phyloP scores from a whole-genome alignment of 2,888 invertebrate genomes.

The Phaedon cochleariae region DNA sequence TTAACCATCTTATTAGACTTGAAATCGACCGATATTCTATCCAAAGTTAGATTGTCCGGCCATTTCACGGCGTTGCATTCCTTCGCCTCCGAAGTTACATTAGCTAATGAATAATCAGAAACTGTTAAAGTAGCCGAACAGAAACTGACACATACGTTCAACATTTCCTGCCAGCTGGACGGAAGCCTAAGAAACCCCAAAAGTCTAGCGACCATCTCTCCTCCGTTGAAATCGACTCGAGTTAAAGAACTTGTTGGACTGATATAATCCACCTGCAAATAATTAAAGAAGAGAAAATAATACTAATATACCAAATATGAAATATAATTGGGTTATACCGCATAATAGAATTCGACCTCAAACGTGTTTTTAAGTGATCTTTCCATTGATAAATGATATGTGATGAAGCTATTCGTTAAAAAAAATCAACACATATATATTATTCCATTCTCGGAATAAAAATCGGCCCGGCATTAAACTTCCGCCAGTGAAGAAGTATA shows the following conservation, averaged over 20 bases:
- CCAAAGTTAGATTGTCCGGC: slow-evolving; percentile 58
- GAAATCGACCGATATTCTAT: slow-evolving; percentile 61
- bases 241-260: slow-evolving; percentile 74
- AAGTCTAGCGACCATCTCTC: slow-evolving; percentile 79
- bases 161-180: slow-evolving; percentile 76
- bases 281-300: slow-evolving; percentile 6
- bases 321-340: too few relatives aligned
- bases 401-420: too few relatives aligned
- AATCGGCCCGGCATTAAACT: too few relatives aligned
- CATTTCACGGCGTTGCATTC: slow-evolving; percentile 75
- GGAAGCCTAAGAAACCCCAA: slow-evolving; percentile 86
- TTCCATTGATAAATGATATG: too few relatives aligned
- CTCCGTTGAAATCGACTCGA: slow-evolving; percentile 72
- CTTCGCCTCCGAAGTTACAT: slow-evolving; percentile 75
- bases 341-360: too few relatives aligned
- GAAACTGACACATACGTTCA: slow-evolving; percentile 82
- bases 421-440: too few relatives aligned
- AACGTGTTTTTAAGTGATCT: too few relatives aligned
- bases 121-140: slow-evolving; percentile 75
- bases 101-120: slow-evolving; percentile 60
- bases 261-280: slow-evolving; percentile 70
- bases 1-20: slow-evolving; percentile 61
- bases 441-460: too few relatives aligned
- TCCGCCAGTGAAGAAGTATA: too few relatives aligned
- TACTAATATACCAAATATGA: too few relatives aligned